These are phyloP conservation scores for Budorcas taxicolor DNA, from an alignment of 2,113 vertebrate genomes.

Conservation along the genomic window DNA sequence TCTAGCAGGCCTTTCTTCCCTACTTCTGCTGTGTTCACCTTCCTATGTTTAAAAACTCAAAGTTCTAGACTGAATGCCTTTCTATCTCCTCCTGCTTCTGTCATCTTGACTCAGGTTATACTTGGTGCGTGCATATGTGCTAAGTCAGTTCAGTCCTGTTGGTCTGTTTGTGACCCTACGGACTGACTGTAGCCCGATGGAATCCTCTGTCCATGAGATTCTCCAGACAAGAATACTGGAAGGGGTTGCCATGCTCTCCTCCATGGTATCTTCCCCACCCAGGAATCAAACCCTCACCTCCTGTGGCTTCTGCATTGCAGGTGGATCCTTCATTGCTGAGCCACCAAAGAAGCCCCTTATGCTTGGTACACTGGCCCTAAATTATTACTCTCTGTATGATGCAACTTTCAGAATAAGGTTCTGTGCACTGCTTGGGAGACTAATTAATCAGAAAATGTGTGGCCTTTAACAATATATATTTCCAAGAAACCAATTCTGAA, in stretches of 20 bases:
- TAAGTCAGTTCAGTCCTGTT: neutral
- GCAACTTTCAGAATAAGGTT: neutral
- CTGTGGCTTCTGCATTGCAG: neutral
- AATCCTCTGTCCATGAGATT: neutral
- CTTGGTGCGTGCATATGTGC: neutral
- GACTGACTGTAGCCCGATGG: neutral
- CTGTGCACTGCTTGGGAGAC: neutral
- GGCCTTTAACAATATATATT: neutral
- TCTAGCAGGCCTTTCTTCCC: neutral
- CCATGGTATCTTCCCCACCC: neutral
- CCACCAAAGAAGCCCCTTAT: neutral
- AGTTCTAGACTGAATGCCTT: no score
- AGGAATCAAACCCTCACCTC: fast-evolving
- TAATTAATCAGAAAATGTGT: neutral
- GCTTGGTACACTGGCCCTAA: no score
- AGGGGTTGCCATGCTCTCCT: neutral
- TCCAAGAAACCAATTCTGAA: neutral
- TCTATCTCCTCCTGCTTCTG: neutral
- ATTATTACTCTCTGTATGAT: neutral
- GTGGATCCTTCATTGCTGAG: fast-evolving
- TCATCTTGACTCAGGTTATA: neutral
- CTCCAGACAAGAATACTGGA: neutral
- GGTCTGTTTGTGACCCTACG: neutral
- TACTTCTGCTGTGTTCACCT: neutral
- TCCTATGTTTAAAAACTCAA: neutral